phyloP scores from a whole-genome alignment of 1,140 invertebrate species.

The Solenopsis fugax region DNA sequence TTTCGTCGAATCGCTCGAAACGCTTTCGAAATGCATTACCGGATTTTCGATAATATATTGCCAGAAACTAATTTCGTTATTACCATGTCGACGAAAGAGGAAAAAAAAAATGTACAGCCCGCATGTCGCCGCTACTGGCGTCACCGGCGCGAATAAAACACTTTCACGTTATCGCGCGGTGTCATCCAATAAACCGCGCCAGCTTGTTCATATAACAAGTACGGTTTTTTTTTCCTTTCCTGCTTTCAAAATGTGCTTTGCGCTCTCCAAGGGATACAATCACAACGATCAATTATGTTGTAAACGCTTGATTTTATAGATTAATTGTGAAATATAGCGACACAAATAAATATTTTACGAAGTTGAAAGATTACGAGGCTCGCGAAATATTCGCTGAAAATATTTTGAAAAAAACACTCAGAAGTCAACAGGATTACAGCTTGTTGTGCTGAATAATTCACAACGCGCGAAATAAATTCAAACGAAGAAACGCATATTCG shows the following conservation, averaged over 20 bases:
- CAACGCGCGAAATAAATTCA: constrained; percentile 40
- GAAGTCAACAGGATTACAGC: constrained; percentile 21
- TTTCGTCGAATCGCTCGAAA: constrained; percentile 46
- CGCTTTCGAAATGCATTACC: constrained; percentile 54
- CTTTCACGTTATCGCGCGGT: constrained; percentile 23
- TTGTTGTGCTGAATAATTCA: constrained; percentile 45
- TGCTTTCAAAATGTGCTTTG: constrained; percentile 12
- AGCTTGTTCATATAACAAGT: not conserved
- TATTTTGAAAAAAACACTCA: constrained; percentile 25
- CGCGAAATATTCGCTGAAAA: not conserved
- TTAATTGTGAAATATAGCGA: not conserved
- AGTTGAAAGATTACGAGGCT: constrained; percentile 6
- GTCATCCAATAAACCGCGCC: constrained; percentile 40
- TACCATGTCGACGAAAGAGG: constrained; percentile 39
- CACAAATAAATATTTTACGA: not conserved
- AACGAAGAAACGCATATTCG: constrained; percentile 22
- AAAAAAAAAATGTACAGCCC: constrained; percentile 41
- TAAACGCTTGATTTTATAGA: not conserved
- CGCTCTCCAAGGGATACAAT: not conserved
- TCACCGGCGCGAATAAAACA: constrained; percentile 52
- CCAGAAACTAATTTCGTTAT: constrained; percentile 65
- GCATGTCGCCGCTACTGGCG: constrained; percentile 33
- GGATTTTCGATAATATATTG: constrained; percentile 63
- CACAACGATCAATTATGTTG: not conserved
- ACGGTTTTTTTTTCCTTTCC: constrained; percentile 8